Evolutionary conservation across 2,113 vertebrate genomes (phyloP).

Genomic region (Nansenia antarctica): DNA sequence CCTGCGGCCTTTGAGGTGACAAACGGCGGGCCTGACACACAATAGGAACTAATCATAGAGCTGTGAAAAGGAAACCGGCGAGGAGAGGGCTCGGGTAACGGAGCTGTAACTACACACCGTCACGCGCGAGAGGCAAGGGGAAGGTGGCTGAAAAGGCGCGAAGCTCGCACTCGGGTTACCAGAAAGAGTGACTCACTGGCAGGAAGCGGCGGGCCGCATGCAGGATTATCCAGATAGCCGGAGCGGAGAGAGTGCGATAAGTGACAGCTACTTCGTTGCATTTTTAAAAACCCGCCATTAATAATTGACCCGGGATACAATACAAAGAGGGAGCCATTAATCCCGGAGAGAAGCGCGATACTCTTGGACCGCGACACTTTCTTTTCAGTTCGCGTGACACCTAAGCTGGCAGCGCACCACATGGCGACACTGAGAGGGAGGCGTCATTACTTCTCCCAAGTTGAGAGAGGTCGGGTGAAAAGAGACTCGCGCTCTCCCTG

Average conservation of each 20-base stretch:
- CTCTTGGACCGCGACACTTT: slow-evolving; percentile 74
- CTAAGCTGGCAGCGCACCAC: slow-evolving; percentile 65
- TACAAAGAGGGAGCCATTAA: slow-evolving; percentile 66
- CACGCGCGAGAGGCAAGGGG: slow-evolving; percentile 55
- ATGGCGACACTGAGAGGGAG: slow-evolving; percentile 52
- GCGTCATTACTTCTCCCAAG: slow-evolving; percentile 52
- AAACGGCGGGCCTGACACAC: slow-evolving; percentile 55
- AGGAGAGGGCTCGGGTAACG: slow-evolving; percentile 52
- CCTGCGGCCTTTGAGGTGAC: slow-evolving; percentile 59
- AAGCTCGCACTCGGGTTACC: slow-evolving; percentile 70
- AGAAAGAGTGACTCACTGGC: slow-evolving; percentile 81
- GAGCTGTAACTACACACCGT: slow-evolving; percentile 66
- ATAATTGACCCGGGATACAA: slow-evolving; percentile 64
- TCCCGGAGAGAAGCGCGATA: slow-evolving; percentile 69
- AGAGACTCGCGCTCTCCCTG: slow-evolving; percentile 53
- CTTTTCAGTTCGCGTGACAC: slow-evolving; percentile 77
- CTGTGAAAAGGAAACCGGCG: slow-evolving; percentile 72
- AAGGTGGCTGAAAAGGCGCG: slow-evolving; percentile 57
- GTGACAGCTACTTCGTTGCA: slow-evolving; percentile 70
- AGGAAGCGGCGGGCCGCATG: slow-evolving; percentile 61
- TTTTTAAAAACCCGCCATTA: slow-evolving; percentile 73
- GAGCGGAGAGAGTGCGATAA: slow-evolving; percentile 73
- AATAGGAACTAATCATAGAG: slow-evolving; percentile 61
- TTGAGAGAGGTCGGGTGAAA: slow-evolving; percentile 39
- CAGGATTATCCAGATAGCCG: slow-evolving; percentile 50